Evolutionary conservation across 2,113 vertebrate species (phyloP).

Genomic region (Mirounga angustirostris): DNA sequence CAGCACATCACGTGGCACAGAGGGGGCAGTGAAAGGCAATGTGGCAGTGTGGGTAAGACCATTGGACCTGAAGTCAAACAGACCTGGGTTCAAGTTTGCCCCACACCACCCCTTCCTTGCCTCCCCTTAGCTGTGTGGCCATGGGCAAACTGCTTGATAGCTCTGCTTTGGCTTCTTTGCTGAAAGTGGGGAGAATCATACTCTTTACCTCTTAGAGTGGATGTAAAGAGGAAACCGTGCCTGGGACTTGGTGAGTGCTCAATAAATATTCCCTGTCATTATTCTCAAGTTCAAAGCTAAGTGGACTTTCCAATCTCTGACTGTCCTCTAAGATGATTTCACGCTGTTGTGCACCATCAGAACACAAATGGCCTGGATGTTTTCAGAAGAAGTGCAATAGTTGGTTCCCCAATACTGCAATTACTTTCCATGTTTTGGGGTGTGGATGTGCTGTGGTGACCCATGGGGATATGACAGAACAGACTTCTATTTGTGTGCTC

Average conservation of each 20-base stretch:
- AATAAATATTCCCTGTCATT: neutral
- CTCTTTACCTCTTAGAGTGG: neutral
- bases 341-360: neutral
- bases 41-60: neutral
- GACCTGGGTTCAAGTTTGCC: neutral
- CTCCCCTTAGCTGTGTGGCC: neutral
- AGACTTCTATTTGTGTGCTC: constrained; percentile 45
- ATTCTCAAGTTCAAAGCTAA: constrained; percentile 42
- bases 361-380: neutral
- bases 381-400: neutral
- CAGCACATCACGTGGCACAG: neutral
- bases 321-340: constrained; percentile 20
- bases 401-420: neutral
- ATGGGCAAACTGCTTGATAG: neutral
- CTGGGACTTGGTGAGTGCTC: neutral
- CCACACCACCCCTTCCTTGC: too few relatives aligned
- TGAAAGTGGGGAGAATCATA: neutral
- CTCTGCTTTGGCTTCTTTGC: constrained; percentile 9
- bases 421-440: neutral
- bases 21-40: neutral
- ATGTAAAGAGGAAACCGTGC: neutral
- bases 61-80: neutral
- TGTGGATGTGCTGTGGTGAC: neutral
- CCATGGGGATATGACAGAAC: neutral
- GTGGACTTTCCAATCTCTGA: neutral